Percentiles rank a stretch among this genome's conserved stretches.
Evolutionary conservation across 2,797 vertebrate genomes (phyloP).

Genomic region (Agapornis canus): DNA sequence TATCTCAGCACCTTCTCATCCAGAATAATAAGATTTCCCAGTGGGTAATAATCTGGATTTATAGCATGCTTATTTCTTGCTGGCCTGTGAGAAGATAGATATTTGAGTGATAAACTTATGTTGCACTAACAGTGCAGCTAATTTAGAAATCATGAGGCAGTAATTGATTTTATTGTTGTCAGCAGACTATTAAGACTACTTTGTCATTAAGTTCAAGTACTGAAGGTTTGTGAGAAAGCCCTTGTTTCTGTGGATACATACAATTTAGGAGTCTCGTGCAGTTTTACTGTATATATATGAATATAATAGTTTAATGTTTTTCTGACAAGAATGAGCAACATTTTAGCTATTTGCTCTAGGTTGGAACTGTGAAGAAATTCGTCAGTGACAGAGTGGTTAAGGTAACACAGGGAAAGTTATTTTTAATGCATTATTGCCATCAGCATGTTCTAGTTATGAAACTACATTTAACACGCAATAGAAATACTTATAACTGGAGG

Average conservation of each 20-base stretch:
- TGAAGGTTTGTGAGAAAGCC: neutral
- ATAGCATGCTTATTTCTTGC: neutral
- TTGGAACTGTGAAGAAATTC: constrained; percentile 64
- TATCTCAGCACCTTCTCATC: neutral
- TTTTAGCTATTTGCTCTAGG: constrained; percentile 71
- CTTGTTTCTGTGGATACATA: neutral
- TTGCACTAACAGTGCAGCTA: neutral
- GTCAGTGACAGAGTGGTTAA: constrained; percentile 68
- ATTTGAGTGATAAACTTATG: fast-evolving
- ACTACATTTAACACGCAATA: constrained; percentile 27
- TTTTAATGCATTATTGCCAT: constrained; percentile 32
- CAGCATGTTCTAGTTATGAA: constrained; percentile 56
- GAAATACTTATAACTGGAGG: constrained; percentile 22
- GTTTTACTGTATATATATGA: neutral
- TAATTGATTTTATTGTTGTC: neutral
- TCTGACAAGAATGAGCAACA: constrained; percentile 63
- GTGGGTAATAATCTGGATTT: neutral
- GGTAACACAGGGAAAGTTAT: constrained; percentile 64
- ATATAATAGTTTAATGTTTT: neutral
- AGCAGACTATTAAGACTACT: neutral
- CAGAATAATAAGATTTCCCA: neutral
- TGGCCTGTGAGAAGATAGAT: neutral
- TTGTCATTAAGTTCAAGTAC: neutral
- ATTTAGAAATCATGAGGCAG: neutral
- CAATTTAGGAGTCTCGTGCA: neutral